These are phyloP conservation scores for Tetramorium simillimum DNA, from an alignment of 1,140 invertebrate species.

Conservation along the genomic window DNA sequence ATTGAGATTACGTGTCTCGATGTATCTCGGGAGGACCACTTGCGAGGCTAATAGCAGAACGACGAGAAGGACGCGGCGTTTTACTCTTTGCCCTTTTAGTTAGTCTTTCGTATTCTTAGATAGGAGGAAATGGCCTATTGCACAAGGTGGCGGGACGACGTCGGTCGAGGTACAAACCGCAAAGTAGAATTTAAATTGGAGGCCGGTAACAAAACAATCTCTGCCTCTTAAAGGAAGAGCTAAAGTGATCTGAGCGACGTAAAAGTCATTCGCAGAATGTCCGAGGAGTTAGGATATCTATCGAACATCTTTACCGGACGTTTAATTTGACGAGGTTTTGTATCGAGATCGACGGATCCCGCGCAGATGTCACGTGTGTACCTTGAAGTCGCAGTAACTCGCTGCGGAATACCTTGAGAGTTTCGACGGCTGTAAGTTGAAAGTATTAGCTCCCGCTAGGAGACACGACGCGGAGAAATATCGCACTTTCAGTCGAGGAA, in stretches of 20 bases:
- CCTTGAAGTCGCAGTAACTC: conserved; percentile 47
- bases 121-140: conserved; percentile 80
- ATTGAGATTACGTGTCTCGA: conserved; percentile 11
- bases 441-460: conserved; percentile 36
- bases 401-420: conserved; percentile 27
- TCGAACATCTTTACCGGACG: neutral
- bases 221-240: neutral
- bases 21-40: neutral
- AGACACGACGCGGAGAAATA: conserved; percentile 13
- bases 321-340: conserved; percentile 8
- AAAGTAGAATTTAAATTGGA: neutral
- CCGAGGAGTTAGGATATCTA: neutral
- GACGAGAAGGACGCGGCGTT: conserved; percentile 28
- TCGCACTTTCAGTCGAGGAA: conserved; percentile 12
- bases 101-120: conserved; percentile 81
- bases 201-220: neutral
- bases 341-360: neutral
- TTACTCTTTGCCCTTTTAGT: conserved; percentile 75
- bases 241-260: neutral
- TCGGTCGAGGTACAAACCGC: neutral
- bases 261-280: neutral
- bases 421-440: conserved; percentile 35
- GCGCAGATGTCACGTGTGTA: conserved; percentile 18
- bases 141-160: conserved; percentile 13
- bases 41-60: neutral